A percentile compares a stretch with the other conserved stretches of the same genome.
Conservation (phyloP, 2,888 invertebrate species). For the Campoplex nolae region DNA sequence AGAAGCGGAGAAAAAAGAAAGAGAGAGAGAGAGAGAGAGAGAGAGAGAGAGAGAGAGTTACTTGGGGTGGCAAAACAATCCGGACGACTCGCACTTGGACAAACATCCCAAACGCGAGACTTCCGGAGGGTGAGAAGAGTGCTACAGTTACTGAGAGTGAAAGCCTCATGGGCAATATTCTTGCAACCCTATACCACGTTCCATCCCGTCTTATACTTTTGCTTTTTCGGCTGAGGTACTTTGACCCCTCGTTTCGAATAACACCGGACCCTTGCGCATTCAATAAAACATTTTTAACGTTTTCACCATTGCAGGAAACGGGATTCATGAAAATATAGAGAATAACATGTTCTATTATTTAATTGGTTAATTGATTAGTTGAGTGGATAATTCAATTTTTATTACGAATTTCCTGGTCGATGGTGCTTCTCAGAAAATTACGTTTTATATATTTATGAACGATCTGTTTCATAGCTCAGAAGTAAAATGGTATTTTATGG, state of each 20-base stretch:
- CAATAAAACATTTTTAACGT: slow-evolving; percentile 4
- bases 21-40: slow-evolving; percentile 30
- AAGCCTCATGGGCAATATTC: slow-evolving; percentile 30
- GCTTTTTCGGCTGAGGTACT: slow-evolving; percentile 39
- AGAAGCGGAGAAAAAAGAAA: neutral
- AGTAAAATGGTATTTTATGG: neutral
- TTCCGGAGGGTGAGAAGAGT: slow-evolving; percentile 71
- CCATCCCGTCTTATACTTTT: slow-evolving; percentile 5
- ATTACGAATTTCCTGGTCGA: neutral
- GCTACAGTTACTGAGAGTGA: slow-evolving; percentile 32
- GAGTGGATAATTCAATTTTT: neutral
- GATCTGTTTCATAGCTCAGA: neutral
- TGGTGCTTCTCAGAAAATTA: neutral
- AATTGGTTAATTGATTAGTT: neutral
- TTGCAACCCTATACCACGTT: slow-evolving; percentile 19
- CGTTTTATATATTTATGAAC: neutral
- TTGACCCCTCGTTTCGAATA: slow-evolving; percentile 42
- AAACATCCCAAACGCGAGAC: slow-evolving; percentile 76
- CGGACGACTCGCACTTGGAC: slow-evolving; percentile 76
- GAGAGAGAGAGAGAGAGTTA: slow-evolving; percentile 26
- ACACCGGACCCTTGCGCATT: slow-evolving; percentile 2
- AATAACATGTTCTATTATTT: neutral
- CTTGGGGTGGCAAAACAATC: slow-evolving; percentile 74
- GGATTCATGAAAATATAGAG: neutral
- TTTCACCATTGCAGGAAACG: neutral